phyloP scores from a whole-genome alignment of 2,797 vertebrate genomes.

The Melanotaenia trifasciata region DNA sequence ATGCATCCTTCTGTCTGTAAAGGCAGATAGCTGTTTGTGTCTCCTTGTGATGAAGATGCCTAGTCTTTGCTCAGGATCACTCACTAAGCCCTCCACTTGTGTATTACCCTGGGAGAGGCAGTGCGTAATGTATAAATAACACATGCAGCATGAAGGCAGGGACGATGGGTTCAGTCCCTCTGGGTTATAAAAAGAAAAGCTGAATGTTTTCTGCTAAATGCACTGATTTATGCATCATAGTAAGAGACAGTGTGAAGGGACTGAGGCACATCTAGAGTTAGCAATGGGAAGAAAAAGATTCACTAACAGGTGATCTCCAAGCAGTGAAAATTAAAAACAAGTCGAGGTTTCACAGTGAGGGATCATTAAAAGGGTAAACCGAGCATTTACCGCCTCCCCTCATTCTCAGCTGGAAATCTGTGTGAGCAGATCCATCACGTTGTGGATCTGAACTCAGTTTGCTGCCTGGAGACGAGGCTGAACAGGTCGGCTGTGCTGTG shows the following conservation, averaged over 20 bases:
- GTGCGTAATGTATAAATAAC: conserved; percentile 41
- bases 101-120: conserved; percentile 40
- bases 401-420: background rate
- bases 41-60: conserved; percentile 22
- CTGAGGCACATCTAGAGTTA: background rate
- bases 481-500: too few relatives aligned
- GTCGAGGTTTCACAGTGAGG: background rate
- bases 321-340: background rate
- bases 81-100: conserved; percentile 46
- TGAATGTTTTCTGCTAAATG: conserved; percentile 19
- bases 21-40: conserved; percentile 27
- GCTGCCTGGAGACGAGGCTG: background rate
- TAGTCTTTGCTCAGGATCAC: conserved; percentile 39
- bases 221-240: conserved; percentile 17
- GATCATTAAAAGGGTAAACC: background rate
- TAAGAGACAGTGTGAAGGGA: background rate
- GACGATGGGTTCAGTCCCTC: conserved; percentile 19
- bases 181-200: conserved; percentile 13
- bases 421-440: conserved; percentile 14
- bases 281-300: background rate
- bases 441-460: conserved; percentile 10
- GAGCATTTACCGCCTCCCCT: background rate
- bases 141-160: conserved; percentile 19
- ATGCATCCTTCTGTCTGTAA: conserved; percentile 20
- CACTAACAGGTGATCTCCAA: background rate